Base-by-base conservation (phyloP, 2,113 vertebrate species). In the western clawed frog (Xenopus tropicalis) region DNA sequence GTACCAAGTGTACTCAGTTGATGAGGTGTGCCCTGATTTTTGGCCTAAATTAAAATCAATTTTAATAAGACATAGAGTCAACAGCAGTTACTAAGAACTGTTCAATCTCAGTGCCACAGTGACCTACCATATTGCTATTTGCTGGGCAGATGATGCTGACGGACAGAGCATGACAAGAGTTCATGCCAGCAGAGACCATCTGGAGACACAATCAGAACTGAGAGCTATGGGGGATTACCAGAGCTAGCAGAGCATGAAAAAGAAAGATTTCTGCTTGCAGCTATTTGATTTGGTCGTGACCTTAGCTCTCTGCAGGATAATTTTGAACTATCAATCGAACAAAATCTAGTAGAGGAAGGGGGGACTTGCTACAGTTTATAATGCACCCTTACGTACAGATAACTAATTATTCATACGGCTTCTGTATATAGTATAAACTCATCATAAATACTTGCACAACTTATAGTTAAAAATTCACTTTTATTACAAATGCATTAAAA, bases 211-310 rank as follows among this genome's bases (percentile, higher is more conserved):
- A 74, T 51, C 72, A 73, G 19, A 74, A 57, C 14, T 57, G 11
- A 29, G 57, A 12, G 57, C 65, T 74, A 43, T 19, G 11, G 57
- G 72, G n/a, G 23, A 68, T 61, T 68, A 54, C 24, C 64, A 68
- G 57, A 61, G 19, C 42, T 62, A 74, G 65, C 42, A 74, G 48
- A 62, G 44, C 72, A 68, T 67, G 56, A 68, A 74, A 74, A 61
- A 43, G 48, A 56, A 56, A 54, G 62, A 66, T 64, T 37, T 68
- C 23, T 61, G 64, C 72, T 68, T 57, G 21, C 58, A 66, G 72
- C 72, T 68, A 74, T 74, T 74, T 74, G 46, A 25, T 62, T 75
- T 69, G 69, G 65, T 59, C 63, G 59, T 74, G 66, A 75, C 66
- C 73, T 56, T 69, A 74, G 44, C 72, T 74, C 64, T 68, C 2